Conservation (phyloP, 1,140 invertebrate species). For the Patella vulgata region DNA sequence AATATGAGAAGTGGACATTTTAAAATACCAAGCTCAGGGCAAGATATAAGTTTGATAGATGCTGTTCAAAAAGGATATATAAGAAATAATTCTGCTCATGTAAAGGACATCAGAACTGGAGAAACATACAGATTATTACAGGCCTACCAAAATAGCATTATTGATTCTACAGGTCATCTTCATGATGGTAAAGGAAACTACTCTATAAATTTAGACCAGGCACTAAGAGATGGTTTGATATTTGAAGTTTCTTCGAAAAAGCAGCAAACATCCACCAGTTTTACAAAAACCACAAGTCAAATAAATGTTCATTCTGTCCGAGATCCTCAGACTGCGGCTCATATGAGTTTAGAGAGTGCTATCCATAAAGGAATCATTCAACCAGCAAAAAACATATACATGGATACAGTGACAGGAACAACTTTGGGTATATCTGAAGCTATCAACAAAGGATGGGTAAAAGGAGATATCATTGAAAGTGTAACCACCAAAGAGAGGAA, state of each 20-base stretch:
- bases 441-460: slow-evolving; percentile 44
- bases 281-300: slow-evolving; percentile 80
- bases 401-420: slow-evolving; percentile 77
- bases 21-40: slow-evolving; percentile 79
- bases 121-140: slow-evolving; percentile 39
- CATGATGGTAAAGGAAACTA: slow-evolving; percentile 78
- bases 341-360: slow-evolving; percentile 72
- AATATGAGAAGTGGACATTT: slow-evolving; percentile 89
- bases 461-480: slow-evolving; percentile 47
- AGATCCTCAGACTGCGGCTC: slow-evolving; percentile 78
- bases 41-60: slow-evolving; percentile 83
- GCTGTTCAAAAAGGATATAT: slow-evolving; percentile 82
- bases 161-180: slow-evolving; percentile 84
- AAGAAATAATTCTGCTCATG: slow-evolving; percentile 37
- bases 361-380: slow-evolving; percentile 46
- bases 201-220: slow-evolving; percentile 80
- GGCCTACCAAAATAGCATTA: slow-evolving; percentile 79
- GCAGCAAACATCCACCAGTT: slow-evolving; percentile 85
- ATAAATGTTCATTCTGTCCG: slow-evolving; percentile 87
- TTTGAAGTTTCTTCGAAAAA: slow-evolving; percentile 84
- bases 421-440: slow-evolving; percentile 79
- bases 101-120: slow-evolving; percentile 76
- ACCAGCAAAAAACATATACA: slow-evolving; percentile 72
- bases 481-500: slow-evolving; percentile 44
- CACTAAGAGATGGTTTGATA: slow-evolving; percentile 71